A percentile compares a stretch with the other conserved stretches of the same genome.
Conservation (phyloP, 2,797 vertebrate species). For the Neosilurus hyrtlii region DNA sequence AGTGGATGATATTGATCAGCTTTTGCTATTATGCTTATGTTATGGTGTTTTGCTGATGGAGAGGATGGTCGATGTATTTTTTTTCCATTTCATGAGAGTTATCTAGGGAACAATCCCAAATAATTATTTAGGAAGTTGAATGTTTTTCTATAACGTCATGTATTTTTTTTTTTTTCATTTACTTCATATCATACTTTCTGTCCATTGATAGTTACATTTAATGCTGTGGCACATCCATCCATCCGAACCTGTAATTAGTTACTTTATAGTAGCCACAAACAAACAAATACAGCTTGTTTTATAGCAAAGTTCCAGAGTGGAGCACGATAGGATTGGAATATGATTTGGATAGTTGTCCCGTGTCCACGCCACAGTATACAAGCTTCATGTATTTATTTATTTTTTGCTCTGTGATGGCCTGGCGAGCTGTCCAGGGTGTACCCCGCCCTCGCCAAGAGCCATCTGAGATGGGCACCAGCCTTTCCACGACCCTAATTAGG, state of each 20-base stretch:
- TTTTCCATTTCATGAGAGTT: not conserved
- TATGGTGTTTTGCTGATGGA: constrained; percentile 26
- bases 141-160: not conserved
- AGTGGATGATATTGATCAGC: constrained; percentile 27
- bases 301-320: no score
- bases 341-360: no score
- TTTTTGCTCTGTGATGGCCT: no score
- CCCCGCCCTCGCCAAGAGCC: no score
- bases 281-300: not conserved
- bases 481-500: no score
- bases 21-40: not conserved
- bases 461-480: no score
- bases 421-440: no score
- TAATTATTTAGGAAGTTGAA: not conserved
- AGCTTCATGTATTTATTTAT: no score
- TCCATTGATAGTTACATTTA: not conserved
- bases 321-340: no score
- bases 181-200: not conserved
- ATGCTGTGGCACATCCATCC: not conserved
- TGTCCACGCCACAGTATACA: no score
- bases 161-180: not conserved
- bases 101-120: not conserved
- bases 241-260: not conserved
- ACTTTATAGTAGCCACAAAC: not conserved
- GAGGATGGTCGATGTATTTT: not conserved